These are phyloP conservation scores for Cettia cetti DNA, from an alignment of 2,113 vertebrate species.

Conservation along the genomic window DNA sequence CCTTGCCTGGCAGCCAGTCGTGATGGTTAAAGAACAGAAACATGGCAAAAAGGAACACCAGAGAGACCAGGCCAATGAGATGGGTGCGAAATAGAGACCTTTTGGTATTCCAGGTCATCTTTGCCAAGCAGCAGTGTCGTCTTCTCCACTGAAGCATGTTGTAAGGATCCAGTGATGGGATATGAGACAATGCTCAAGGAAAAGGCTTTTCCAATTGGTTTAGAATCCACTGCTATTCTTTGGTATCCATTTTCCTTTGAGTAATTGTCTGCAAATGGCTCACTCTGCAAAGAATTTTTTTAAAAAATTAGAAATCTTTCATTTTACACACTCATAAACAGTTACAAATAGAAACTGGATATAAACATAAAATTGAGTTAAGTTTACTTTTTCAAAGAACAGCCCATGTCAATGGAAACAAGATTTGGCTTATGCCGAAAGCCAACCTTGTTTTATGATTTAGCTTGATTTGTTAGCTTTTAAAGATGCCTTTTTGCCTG, in stretches of 20 bases:
- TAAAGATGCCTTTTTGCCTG: neutral
- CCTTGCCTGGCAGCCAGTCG: constrained; percentile 79
- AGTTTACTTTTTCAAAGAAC: neutral
- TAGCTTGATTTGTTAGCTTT: neutral
- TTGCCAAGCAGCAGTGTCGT: constrained; percentile 89
- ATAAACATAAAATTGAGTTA: neutral
- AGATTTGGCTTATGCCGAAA: neutral
- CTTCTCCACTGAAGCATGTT: constrained; percentile 93
- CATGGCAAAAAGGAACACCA: constrained; percentile 82
- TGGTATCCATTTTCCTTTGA: constrained; percentile 60
- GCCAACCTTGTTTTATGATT: neutral
- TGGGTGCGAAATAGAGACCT: constrained; percentile 89
- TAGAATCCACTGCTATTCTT: constrained; percentile 56
- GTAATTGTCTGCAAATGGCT: neutral
- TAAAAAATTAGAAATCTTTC: neutral
- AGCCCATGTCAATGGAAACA: neutral
- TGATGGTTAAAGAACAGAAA: constrained; percentile 85
- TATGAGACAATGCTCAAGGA: neutral
- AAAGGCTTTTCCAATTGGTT: neutral
- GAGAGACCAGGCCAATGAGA: constrained; percentile 77
- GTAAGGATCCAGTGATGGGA: constrained; percentile 61
- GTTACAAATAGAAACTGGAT: neutral
- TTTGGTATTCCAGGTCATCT: constrained; percentile 95
- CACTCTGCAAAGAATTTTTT: constrained; percentile 55
- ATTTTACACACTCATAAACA: neutral